phyloP scores from a whole-genome alignment of 2,797 vertebrate species.

The Tiaroga cobitis region DNA sequence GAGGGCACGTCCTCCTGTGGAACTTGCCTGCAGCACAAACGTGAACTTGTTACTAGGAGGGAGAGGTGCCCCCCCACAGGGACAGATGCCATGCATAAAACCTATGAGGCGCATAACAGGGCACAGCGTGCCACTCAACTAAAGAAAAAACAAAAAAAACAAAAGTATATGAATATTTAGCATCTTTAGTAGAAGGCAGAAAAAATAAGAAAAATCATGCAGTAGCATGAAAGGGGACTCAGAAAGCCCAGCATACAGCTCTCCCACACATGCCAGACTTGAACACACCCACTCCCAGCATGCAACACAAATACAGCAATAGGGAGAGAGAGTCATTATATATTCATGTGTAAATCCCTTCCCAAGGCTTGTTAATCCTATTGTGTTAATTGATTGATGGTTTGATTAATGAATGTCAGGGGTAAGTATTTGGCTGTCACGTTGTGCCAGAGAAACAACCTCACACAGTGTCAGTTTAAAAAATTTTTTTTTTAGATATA shows the following conservation, averaged over 20 bases:
- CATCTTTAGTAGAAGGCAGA: constrained; percentile 1
- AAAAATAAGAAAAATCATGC: background rate
- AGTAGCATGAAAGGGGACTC: constrained; percentile 3
- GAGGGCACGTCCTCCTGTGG: constrained; percentile 30
- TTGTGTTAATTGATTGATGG: constrained; percentile 71
- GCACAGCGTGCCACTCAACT: constrained; percentile 21
- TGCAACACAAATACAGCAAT: constrained; percentile 12
- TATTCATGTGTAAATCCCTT: constrained; percentile 51
- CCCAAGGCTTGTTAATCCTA: constrained; percentile 57
- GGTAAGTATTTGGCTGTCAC: constrained; percentile 69
- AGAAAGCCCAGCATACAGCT: background rate
- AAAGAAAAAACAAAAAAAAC: background rate
- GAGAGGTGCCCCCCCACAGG: constrained; percentile 14
- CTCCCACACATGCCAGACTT: constrained; percentile 4
- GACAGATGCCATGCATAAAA: constrained; percentile 40
- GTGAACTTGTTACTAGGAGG: constrained; percentile 24
- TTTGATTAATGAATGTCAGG: constrained; percentile 73
- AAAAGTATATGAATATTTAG: constrained; percentile 30
- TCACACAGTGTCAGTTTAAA: constrained; percentile 5
- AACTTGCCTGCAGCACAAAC: constrained; percentile 31
- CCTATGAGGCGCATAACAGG: constrained; percentile 16
- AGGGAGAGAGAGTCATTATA: constrained; percentile 36
- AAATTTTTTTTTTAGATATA: background rate
- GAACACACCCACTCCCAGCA: constrained; percentile 31
- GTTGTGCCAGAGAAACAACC: constrained; percentile 51